Percentiles rank a stretch among this genome's conserved stretches.
phyloP scores from a whole-genome alignment of 2,888 invertebrate genomes.

The Malacosoma neustria region DNA sequence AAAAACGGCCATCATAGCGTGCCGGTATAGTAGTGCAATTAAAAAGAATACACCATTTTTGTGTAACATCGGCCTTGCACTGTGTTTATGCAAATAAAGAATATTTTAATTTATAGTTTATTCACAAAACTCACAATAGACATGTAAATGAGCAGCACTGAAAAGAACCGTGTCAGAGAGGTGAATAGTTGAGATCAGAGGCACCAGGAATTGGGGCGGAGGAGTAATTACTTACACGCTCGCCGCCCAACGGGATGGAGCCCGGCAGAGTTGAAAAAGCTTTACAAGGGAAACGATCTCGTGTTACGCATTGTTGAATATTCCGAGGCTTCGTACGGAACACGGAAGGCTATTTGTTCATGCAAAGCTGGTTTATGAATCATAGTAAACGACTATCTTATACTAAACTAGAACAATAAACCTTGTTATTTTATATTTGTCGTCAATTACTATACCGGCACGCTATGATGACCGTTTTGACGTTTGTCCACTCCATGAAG shows the following conservation, averaged over 20 bases:
- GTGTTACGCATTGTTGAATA: slow-evolving; percentile 47
- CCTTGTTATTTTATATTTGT: neutral
- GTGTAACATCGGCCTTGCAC: too few species aligned
- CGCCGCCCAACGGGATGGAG: slow-evolving; percentile 27
- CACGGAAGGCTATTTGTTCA: slow-evolving; percentile 18
- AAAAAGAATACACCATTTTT: too few species aligned
- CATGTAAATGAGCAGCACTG: too few species aligned
- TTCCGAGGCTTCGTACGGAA: slow-evolving; percentile 18
- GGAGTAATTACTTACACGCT: slow-evolving; percentile 54
- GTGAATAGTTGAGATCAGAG: slow-evolving; percentile 26
- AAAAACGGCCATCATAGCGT: too few species aligned
- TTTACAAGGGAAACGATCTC: slow-evolving; percentile 43
- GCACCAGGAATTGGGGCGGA: slow-evolving; percentile 50
- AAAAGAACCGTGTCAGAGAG: slow-evolving; percentile 35
- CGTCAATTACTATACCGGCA: too few species aligned
- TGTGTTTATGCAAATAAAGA: too few species aligned
- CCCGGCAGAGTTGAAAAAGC: slow-evolving; percentile 44
- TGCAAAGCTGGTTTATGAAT: neutral
- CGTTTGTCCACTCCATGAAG: too few species aligned
- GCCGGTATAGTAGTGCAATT: too few species aligned
- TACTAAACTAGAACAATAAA: neutral
- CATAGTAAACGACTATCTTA: neutral
- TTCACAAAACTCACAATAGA: too few species aligned
- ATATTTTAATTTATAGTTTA: too few species aligned
- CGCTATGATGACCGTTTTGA: too few species aligned